Evolutionary conservation across 2,113 vertebrate genomes (phyloP).

Genomic region (Rattus norvegicus): GRCr8 NC_086027.1:70847001-70847500

Average conservation of each 20-base stretch:
- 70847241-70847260: background rate
- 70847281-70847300: background rate
- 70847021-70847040: slow-evolving; percentile 39
- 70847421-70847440: slow-evolving; percentile 1
- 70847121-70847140: background rate
- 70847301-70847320: background rate
- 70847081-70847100: background rate
- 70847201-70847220: slow-evolving; percentile 37
- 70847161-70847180: background rate
- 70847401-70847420: background rate
- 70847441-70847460: background rate
- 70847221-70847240: background rate
- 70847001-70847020: background rate
- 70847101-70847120: background rate
- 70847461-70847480: background rate
- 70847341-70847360: background rate
- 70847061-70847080: background rate
- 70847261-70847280: background rate
- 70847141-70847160: background rate
- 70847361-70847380: slow-evolving; percentile 11
- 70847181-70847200: background rate
- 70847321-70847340: background rate
- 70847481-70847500: background rate
- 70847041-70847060: background rate
- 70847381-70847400: slow-evolving; percentile 11